These are phyloP conservation scores for Geotria australis DNA, from an alignment of 2,797 vertebrate species.

Conservation along the genomic window DNA sequence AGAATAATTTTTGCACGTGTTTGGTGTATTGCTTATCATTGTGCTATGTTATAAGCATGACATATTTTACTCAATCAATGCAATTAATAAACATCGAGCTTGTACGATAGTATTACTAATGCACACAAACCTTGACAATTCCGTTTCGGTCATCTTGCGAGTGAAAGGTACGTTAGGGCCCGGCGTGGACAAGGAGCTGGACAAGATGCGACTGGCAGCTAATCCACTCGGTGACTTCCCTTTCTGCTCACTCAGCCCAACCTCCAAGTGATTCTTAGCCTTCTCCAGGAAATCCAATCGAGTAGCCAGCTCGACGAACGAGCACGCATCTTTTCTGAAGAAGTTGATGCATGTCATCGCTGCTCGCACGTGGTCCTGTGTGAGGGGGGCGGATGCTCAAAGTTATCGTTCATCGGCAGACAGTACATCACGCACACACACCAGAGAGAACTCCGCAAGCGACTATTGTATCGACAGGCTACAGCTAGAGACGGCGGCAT, in stretches of 20 bases:
- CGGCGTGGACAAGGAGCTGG: background rate
- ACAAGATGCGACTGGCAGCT: no score
- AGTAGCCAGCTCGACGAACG: conserved; percentile 52
- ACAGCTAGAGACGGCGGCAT: background rate
- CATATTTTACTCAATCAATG: no score
- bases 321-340: conserved; percentile 48
- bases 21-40: no score
- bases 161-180: background rate
- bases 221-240: background rate
- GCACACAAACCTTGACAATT: background rate
- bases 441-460: no score
- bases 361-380: conserved; percentile 66
- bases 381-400: background rate
- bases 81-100: no score
- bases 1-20: no score
- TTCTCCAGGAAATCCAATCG: conserved; percentile 55
- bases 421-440: no score
- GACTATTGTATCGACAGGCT: no score
- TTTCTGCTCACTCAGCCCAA: conserved; percentile 3
- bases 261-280: conserved; percentile 76
- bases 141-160: background rate
- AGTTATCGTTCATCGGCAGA: background rate
- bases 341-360: conserved; percentile 93
- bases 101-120: no score
- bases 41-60: no score